A percentile compares a stretch with the other conserved stretches of the same genome.
Evolutionary conservation across 92 coral and sea anemone genomes (phyloP).

Genomic region (Desmophyllum pertusum): DNA sequence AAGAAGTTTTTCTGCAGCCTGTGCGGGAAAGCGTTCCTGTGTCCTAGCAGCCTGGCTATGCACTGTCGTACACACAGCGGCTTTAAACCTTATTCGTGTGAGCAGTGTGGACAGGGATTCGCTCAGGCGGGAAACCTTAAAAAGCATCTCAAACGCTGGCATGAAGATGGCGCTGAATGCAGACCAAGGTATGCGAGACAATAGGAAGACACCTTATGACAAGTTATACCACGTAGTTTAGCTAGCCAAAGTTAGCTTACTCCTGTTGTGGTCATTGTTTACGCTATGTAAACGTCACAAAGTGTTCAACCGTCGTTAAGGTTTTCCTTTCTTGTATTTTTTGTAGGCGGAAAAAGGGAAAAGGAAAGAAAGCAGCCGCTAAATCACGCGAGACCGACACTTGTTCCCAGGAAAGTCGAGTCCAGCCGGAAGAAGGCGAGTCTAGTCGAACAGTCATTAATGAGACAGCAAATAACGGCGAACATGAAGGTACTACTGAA

Average conservation of each 20-base stretch:
- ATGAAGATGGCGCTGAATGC: slow-evolving; percentile 44
- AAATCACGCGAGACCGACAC: not conserved
- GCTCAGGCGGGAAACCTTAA: slow-evolving; percentile 86
- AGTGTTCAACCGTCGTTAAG: not conserved
- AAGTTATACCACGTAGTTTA: too few species aligned
- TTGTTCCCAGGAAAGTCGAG: not conserved
- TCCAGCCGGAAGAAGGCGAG: slow-evolving; percentile 15
- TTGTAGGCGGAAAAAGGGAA: slow-evolving; percentile 25
- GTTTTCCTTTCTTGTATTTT: not conserved
- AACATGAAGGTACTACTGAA: not conserved
- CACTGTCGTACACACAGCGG: slow-evolving; percentile 88
- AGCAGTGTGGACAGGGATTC: slow-evolving; percentile 66
- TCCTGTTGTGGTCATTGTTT: too few species aligned
- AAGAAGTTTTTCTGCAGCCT: slow-evolving; percentile 82
- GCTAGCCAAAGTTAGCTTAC: too few species aligned
- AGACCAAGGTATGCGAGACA: slow-evolving; percentile 32
- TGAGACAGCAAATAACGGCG: slow-evolving; percentile 34
- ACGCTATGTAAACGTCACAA: too few species aligned
- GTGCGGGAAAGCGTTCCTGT: slow-evolving; percentile 87
- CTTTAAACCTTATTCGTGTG: slow-evolving; percentile 73
- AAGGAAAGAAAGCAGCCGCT: not conserved
- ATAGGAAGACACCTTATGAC: too few species aligned
- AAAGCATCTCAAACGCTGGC: slow-evolving; percentile 83
- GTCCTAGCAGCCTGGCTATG: slow-evolving; percentile 91
- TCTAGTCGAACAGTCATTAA: not conserved